Base-by-base conservation (phyloP, 1,140 invertebrate species). In the Zaprionus inermis region DNA sequence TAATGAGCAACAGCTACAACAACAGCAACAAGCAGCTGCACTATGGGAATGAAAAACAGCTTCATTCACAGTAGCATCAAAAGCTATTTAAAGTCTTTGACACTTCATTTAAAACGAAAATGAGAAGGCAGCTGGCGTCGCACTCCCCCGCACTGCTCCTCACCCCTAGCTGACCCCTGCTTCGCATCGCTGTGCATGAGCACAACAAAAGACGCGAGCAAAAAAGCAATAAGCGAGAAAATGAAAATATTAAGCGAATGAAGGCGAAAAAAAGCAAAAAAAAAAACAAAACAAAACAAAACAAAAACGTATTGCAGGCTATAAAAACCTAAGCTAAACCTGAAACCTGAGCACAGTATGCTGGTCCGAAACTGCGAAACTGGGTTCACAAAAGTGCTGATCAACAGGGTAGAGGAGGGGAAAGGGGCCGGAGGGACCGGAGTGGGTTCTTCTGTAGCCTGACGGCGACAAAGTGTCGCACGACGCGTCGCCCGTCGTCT, bases 51-150 rank as follows among this genome's bases (percentile, higher is more conserved):
- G 83, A 88, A 88, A 78, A 80, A 88, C 84, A 72, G 78, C 80
- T 88, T 83, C 84, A 89, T 88, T 89, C 84, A 79, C 83, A 84
- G 84, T 78, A 84, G 80, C 84, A 90, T 90, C 78, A 89, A 89
- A 90, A 89, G 80, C 84, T 78, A 89, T 89, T 89, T 90, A 90
- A 85, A 89, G 78, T 89, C 84, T 89, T 89, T 89, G 84, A 89
- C 84, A 89, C 84, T 89, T 89, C 84, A 89, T 90, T 89, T 89
- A 90, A 79, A 89, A 90, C 84, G 84, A 89, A 89, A 90, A 84
- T 79, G 78, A 78, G 81, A 81, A 80, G 71, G 44, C 44, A 49
- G 44, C 44, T 49, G 44, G 12, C 44, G 44, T 38, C 11, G 18
- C 1, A 20, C 44, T 18, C 18, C 44, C 16, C 6, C 41, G 16